phyloP scores from a whole-genome alignment of 2,888 invertebrate species.

The Orthosia cruda region DNA sequence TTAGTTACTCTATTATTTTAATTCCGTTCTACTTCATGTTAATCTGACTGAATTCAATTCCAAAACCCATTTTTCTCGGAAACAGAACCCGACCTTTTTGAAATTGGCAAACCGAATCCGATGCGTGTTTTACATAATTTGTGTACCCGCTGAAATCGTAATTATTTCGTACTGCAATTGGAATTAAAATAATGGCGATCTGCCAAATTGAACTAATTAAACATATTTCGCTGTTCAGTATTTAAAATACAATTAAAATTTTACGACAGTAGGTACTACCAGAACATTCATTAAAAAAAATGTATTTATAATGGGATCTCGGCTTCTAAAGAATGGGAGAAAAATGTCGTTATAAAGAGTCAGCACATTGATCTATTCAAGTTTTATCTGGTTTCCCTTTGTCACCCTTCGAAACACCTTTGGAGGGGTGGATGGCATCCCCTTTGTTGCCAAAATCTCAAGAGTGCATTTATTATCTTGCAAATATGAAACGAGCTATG shows the following conservation, averaged over 20 bases:
- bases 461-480: conserved; percentile 32
- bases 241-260: conserved; percentile 35
- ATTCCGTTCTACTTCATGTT: background rate
- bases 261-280: background rate
- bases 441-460: conserved; percentile 25
- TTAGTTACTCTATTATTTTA: background rate
- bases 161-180: conserved; percentile 38
- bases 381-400: conserved; percentile 10
- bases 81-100: background rate
- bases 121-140: conserved; percentile 13
- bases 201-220: conserved; percentile 59
- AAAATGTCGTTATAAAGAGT: background rate
- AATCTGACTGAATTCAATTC: background rate
- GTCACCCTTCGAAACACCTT: conserved; percentile 16
- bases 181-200: conserved; percentile 53
- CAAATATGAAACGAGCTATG: conserved; percentile 29
- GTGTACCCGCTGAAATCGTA: conserved; percentile 26
- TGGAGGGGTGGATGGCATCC: conserved; percentile 4
- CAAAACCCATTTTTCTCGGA: background rate
- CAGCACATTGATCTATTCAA: background rate
- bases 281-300: no score
- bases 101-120: background rate
- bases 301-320: conserved; percentile 1
- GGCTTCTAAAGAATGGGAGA: no score
- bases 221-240: conserved; percentile 33